phyloP scores from a whole-genome alignment of 2,888 invertebrate genomes.

The Drosophila affinis region DNA sequence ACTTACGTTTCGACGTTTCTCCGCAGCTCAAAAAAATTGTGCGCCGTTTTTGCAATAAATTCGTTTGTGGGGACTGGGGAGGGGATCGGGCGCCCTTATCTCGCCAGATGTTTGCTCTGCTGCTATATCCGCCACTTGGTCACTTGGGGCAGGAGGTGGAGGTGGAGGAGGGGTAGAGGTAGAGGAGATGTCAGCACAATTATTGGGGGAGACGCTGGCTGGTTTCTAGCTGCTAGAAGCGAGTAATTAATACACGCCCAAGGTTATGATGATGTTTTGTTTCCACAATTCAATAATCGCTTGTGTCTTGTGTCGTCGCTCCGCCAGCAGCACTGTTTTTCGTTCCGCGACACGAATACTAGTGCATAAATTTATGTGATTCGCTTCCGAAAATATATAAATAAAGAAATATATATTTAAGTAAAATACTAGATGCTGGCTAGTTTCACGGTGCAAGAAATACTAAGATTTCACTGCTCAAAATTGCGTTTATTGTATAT shows the following conservation, averaged over 20 bases:
- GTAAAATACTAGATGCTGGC: no score
- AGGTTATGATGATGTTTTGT: slow-evolving; percentile 58
- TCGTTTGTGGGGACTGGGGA: not conserved
- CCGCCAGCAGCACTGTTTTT: not conserved
- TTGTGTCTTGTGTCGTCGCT: slow-evolving; percentile 15
- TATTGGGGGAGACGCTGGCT: slow-evolving; percentile 30
- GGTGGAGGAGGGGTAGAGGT: not conserved
- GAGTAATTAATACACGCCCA: slow-evolving; percentile 50
- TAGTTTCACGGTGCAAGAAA: no score
- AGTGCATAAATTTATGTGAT: not conserved
- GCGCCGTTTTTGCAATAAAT: slow-evolving; percentile 60
- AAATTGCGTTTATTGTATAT: not conserved
- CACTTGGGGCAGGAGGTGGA: slow-evolving; percentile 10
- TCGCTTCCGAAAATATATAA: no score
- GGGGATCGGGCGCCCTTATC: slow-evolving; percentile 60
- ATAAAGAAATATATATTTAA: no score
- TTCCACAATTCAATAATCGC: slow-evolving; percentile 14
- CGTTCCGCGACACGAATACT: not conserved
- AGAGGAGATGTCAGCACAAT: slow-evolving; percentile 14
- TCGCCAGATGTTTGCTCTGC: slow-evolving; percentile 71
- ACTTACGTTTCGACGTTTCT: slow-evolving; percentile 55
- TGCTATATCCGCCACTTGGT: slow-evolving; percentile 22
- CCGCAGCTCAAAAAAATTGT: slow-evolving; percentile 11
- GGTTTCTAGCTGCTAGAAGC: not conserved
- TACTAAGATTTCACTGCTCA: not conserved